Base-by-base conservation (phyloP, 2,888 invertebrate species). In the Eristalinus sepulchralis region DNA sequence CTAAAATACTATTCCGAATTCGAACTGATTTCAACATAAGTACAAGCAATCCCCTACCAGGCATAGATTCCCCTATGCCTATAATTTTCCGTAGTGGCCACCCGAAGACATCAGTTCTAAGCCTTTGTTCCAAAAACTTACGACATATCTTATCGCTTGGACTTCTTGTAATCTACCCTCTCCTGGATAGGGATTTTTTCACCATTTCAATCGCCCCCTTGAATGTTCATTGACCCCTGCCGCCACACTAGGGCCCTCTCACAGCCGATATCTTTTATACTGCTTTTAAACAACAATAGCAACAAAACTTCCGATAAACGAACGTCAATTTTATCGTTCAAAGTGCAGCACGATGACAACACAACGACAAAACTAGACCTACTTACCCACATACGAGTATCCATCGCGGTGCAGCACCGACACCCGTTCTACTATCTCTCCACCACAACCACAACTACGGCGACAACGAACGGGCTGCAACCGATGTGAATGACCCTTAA, bases 401-500 rank as follows among this genome's bases (percentile, higher is more conserved):
- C 57, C 24, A 57, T 57, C 27, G 33, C 20, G 13, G 55, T 57
- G 39, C 60, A 47, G 60, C 57, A 57, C 57, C 10, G 13, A 4
- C 24, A 27, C 22, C 24, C 2, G 57, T 39, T 47, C 22, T 62
- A 63, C 63, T 72, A 72, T 72, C 72, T 62, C 31, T 27, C 39
- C 27, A 11, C 39, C 36, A 20, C 13, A 2, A 59, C 57, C 13
- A 24, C 24, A 20, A 59, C 24, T 24, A 8, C 11, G 6, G 10
- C 22, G 57, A 59, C 24, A 6, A n/a, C 59, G n/a, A 66, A 33
- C 17, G n/a, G 17, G 17, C 17, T 47, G 47, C 47, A 47, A 17
- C 47, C 47, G 8, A 47, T 47, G 79, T 79, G 79, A 79, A 79
- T 72, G 79, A 79, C 79, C 79, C 79, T 71, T 71, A 60, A 72